phyloP scores from a whole-genome alignment of 2,113 vertebrate genomes.

The Pycnonotus jocosus region DNA sequence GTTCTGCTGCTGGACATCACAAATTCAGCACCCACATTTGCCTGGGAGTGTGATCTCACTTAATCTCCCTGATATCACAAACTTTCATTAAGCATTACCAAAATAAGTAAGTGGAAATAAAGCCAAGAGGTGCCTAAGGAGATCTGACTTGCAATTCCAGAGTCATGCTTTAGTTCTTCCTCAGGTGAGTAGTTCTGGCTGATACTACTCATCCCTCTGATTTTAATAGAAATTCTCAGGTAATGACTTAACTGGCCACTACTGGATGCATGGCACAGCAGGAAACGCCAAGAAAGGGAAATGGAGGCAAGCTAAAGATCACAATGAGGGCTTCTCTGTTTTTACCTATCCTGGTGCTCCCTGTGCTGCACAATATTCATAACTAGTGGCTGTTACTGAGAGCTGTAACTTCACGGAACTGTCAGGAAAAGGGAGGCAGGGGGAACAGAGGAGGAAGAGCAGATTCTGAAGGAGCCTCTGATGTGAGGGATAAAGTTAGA shows the following conservation, averaged over 20 bases:
- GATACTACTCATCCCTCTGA: not conserved
- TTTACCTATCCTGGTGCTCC: not conserved
- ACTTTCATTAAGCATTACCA: not conserved
- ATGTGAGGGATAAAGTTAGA: not conserved
- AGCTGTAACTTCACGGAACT: not conserved
- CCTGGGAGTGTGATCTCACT: not conserved
- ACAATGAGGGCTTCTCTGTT: rapidly evolving
- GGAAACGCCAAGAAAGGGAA: not conserved
- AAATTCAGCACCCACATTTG: not conserved
- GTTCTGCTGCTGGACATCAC: not conserved
- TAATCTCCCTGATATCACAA: not conserved
- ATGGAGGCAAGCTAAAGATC: not conserved
- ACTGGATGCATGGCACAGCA: rapidly evolving
- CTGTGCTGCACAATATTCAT: rapidly evolving
- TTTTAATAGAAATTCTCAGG: not conserved
- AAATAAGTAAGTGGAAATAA: not conserved
- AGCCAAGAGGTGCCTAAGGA: not conserved
- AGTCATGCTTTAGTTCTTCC: not conserved
- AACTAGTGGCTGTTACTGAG: rapidly evolving
- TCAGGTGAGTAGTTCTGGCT: not conserved
- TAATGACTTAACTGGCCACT: not conserved
- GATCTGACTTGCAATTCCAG: not conserved
- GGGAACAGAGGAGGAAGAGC: not conserved
- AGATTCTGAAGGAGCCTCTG: not conserved
- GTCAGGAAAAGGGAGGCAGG: not conserved